Evolutionary conservation across 2,113 vertebrate genomes (phyloP).

Genomic region (Catagonus wagneri): DNA sequence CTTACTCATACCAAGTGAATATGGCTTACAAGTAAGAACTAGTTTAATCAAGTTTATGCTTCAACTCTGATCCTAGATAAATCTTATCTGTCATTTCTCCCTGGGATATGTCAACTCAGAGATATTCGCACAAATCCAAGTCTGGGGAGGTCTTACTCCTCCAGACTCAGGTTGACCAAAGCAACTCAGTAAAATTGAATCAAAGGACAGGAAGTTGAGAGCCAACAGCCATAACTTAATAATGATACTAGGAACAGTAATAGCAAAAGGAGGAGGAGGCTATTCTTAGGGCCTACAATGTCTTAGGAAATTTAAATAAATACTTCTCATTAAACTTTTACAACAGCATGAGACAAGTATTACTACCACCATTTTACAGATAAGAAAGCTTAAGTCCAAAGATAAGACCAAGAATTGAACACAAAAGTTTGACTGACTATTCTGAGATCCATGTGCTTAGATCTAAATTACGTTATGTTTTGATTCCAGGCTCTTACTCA

Average conservation of each 20-base stretch:
- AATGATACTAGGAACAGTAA: not conserved
- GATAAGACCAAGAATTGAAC: not conserved
- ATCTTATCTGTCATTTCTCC: not conserved
- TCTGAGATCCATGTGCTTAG: not conserved
- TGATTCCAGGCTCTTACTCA: not conserved
- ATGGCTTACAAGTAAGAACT: not conserved
- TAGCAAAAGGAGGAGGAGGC: not conserved
- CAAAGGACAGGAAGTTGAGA: not conserved
- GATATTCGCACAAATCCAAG: not conserved
- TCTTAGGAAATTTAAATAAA: not conserved
- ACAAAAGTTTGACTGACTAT: not conserved
- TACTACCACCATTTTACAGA: not conserved
- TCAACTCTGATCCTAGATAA: not conserved
- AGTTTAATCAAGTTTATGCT: not conserved
- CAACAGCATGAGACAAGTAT: not conserved
- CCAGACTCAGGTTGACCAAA: not conserved
- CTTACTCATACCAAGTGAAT: not conserved
- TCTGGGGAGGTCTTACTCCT: not conserved
- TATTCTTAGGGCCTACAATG: not conserved
- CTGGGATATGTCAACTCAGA: constrained; percentile 18
- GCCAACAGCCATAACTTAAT: not conserved
- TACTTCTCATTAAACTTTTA: not conserved
- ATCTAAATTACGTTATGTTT: not conserved
- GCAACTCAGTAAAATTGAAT: not conserved
- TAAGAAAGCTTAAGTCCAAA: not conserved